phyloP scores from a whole-genome alignment of 2,888 invertebrate species.

The Camponotus fellah region DNA sequence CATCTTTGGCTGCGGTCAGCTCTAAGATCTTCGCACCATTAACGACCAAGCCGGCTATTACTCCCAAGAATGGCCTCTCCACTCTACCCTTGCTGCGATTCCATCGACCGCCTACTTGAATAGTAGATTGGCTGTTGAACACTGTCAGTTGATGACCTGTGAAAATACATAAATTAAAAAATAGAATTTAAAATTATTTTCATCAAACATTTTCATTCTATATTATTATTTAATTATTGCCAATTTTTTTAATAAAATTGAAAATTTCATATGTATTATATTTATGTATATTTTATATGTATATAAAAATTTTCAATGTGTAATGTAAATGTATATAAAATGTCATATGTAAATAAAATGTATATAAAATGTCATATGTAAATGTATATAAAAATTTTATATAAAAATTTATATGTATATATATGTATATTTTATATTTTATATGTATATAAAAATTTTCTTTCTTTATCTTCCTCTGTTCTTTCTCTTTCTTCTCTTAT shows the following conservation, averaged over 20 bases:
- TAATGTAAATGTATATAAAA: no score
- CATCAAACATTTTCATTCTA: background rate
- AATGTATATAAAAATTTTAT: no score
- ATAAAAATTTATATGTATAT: no score
- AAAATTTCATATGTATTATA: background rate
- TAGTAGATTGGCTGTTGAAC: constrained; percentile 96
- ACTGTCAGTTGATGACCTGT: constrained; percentile 90
- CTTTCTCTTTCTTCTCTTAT: no score
- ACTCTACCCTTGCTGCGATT: constrained; percentile 90
- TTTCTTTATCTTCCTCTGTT: no score
- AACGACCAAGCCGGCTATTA: constrained; percentile 95
- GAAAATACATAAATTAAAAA: background rate
- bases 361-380: no score
- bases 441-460: no score
- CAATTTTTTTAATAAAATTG: background rate
- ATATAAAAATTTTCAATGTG: no score
- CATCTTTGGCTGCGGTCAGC: constrained; percentile 93
- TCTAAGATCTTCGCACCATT: constrained; percentile 95
- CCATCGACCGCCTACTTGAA: constrained; percentile 95
- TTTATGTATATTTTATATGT: no score
- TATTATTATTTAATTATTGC: background rate
- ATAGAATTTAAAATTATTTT: background rate
- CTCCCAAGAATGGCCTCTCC: constrained; percentile 94
- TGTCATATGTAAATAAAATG: no score
- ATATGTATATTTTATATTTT: no score